Percentiles rank a stretch among this genome's conserved stretches.
Evolutionary conservation across 2,888 invertebrate genomes (phyloP).

Genomic region (Chalcosyrphus nemorum): DNA sequence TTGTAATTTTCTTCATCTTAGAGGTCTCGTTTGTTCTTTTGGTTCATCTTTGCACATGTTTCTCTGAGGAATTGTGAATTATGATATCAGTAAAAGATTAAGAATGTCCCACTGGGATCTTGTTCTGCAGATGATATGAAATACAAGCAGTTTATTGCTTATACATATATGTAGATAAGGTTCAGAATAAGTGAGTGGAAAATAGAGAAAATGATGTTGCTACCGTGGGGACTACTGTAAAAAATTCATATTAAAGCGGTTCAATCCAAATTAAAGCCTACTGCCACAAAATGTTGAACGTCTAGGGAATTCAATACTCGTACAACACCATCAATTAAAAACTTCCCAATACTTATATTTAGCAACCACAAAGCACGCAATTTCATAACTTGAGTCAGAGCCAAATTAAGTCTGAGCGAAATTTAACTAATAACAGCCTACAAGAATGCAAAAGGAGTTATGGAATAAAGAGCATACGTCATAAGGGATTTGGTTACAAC

Average conservation of each 20-base stretch:
- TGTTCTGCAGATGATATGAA: background rate
- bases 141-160: background rate
- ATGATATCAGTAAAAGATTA: conserved; percentile 21
- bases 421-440: too few species aligned
- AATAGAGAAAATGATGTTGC: background rate
- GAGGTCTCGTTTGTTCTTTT: background rate
- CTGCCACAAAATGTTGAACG: too few species aligned
- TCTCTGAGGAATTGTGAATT: conserved; percentile 25
- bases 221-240: background rate
- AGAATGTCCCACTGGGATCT: background rate
- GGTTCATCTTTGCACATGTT: background rate
- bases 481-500: too few species aligned
- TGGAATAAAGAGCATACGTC: too few species aligned
- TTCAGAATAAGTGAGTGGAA: background rate
- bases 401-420: too few species aligned
- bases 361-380: too few species aligned
- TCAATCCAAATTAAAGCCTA: background rate
- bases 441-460: too few species aligned
- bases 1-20: conserved; percentile 21
- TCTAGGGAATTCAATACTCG: too few species aligned
- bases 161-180: too few species aligned
- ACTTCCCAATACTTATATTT: too few species aligned
- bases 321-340: too few species aligned
- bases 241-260: background rate
- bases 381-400: too few species aligned